Conservation (phyloP, 2,888 invertebrate species). For the Eupithecia inturbata region DNA sequence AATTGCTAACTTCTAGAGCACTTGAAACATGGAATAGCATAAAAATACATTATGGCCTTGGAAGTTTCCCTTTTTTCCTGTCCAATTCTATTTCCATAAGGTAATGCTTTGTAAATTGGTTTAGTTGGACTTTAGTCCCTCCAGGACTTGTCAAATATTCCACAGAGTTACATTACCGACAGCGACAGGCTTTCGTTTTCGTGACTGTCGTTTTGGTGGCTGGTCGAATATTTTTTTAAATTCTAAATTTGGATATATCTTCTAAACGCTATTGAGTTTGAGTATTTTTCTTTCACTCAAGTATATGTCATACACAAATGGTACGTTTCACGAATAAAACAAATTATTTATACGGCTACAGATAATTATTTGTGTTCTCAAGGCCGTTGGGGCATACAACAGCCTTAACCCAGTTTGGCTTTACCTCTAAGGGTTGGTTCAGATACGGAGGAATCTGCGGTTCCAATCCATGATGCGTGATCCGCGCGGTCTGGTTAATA, state of each 20-base stretch:
- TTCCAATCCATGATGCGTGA: background rate
- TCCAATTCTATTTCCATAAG: conserved; percentile 53
- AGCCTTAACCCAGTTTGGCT: background rate
- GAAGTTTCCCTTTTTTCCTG: conserved; percentile 49
- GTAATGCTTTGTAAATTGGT: conserved; percentile 56
- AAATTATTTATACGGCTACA: too few species aligned
- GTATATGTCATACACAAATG: too few species aligned
- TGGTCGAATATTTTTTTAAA: too few species aligned
- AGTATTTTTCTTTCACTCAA: too few species aligned
- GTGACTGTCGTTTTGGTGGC: too few species aligned
- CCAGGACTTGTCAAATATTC: conserved; percentile 48
- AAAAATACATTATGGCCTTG: conserved; percentile 14
- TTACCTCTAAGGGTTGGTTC: background rate
- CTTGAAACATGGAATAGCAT: background rate
- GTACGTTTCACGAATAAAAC: too few species aligned
- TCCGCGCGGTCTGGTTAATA: background rate
- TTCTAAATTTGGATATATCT: too few species aligned
- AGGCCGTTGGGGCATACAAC: too few species aligned
- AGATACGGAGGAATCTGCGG: background rate
- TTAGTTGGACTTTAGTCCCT: conserved; percentile 50
- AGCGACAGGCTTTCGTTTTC: background rate
- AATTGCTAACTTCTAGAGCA: background rate
- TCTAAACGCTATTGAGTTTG: too few species aligned
- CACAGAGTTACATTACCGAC: background rate
- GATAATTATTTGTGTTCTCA: too few species aligned